Base-by-base conservation (phyloP, 2,888 invertebrate genomes). In the Ophion ellenae region DNA sequence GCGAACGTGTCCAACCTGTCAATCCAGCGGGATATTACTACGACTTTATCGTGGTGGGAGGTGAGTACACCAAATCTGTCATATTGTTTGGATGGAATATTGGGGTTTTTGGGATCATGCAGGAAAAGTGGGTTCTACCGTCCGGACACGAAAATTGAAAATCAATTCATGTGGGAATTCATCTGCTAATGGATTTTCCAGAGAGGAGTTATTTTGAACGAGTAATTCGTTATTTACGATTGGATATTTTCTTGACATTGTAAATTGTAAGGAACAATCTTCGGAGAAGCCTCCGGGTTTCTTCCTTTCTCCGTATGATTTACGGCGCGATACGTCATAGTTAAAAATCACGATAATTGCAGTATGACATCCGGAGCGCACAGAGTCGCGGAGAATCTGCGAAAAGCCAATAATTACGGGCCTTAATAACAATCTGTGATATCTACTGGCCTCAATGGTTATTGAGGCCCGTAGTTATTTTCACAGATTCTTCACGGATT, bases 21-120 rank as follows among this genome's bases (percentile, higher is more conserved):
- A 92, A 94, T 1, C 91, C 91, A 0, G 94, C 95, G 1, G 95
- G 96, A 77, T 91, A 94, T 0, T 95, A 94, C 77, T 97, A 96
- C 88, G 96, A 97, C 91, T 97, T 96, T 89, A 95, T 96, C 47
- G 96, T 96, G 7, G 94, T 96, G 14, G 97, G 96, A 0, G 96
- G 94, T 94, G 81, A 92, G 93, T 92, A 89, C 20, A 10, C 20
- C 28, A 0, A 53, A 53, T 53, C 17, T 53, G 17, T 53, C 17
- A 53, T 17, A 53, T 53, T 17, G 14, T 17, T 17, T 5, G 53
- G 53, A 53, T 53, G 53, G 14, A 17, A 53, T 14, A 17, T 53
- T 17, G 5, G 4, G 40, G 40, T 9, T 53, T 14, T 14, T 17
- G 17, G 53, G 14, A 14, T 53, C 14, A 53, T 53, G 14, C 11